Percentiles rank a stretch among this genome's conserved stretches.
phyloP scores from a whole-genome alignment of 2,888 invertebrate genomes.

The Callyntrura sp. region DNA sequence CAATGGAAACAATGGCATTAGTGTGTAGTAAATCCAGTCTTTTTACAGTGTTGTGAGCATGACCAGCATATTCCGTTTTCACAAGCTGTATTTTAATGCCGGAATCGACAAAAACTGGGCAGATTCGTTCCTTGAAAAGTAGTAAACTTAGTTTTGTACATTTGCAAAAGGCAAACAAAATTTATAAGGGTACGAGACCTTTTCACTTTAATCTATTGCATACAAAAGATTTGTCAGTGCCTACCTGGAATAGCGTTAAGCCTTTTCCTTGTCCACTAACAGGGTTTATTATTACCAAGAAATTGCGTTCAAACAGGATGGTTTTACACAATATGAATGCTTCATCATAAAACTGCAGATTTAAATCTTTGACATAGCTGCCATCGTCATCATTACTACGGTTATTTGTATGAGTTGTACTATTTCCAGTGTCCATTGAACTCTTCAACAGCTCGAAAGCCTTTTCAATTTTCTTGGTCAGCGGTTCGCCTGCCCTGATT shows the following conservation, averaged over 20 bases:
- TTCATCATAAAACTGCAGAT: slow-evolving; percentile 44
- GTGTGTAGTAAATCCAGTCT: slow-evolving; percentile 91
- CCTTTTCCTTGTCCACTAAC: slow-evolving; percentile 97
- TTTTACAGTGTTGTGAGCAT: slow-evolving; percentile 92
- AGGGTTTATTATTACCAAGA: slow-evolving; percentile 95
- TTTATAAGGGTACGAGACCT: too few relatives aligned
- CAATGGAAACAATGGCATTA: slow-evolving; percentile 90
- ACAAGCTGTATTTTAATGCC: slow-evolving; percentile 94
- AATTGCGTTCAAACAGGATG: slow-evolving; percentile 85
- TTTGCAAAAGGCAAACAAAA: too few relatives aligned
- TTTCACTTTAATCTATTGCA: not conserved
- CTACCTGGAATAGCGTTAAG: slow-evolving; percentile 90
- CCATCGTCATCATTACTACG: slow-evolving; percentile 1
- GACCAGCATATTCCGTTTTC: slow-evolving; percentile 94
- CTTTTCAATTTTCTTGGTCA: slow-evolving; percentile 27
- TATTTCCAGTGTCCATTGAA: not conserved
- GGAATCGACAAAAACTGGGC: slow-evolving; percentile 94
- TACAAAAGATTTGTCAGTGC: not conserved
- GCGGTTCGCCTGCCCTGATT: not conserved
- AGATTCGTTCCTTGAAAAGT: slow-evolving; percentile 87
- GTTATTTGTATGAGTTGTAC: not conserved
- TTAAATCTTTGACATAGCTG: not conserved
- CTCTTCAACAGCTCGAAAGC: slow-evolving; percentile 4
- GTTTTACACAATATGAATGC: slow-evolving; percentile 7
- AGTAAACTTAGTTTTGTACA: too few relatives aligned